These are phyloP conservation scores for Apistogramma diplotaenia DNA, from an alignment of 2,113 vertebrate genomes.

Conservation along the genomic window DNA sequence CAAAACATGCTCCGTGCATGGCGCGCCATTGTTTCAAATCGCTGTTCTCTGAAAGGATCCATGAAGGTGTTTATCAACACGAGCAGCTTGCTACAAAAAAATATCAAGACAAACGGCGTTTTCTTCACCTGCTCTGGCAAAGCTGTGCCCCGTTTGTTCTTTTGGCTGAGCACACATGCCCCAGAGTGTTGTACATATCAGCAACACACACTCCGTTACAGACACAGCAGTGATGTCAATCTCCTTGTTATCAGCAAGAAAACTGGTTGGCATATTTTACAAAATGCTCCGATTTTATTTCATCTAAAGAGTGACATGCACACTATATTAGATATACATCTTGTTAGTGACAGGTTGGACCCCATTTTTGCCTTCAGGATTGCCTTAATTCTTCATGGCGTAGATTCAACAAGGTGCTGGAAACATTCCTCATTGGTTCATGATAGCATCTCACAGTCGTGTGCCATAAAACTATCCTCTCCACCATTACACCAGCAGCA, in stretches of 20 bases:
- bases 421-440: neutral
- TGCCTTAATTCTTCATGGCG: no score
- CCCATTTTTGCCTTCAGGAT: no score
- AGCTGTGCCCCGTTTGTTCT: no score
- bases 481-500: neutral
- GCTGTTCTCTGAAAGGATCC: neutral
- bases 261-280: neutral
- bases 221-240: neutral
- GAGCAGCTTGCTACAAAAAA: neutral
- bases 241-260: neutral
- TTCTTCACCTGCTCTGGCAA: neutral
- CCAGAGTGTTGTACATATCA: no score
- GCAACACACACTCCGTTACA: neutral
- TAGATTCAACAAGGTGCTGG: neutral
- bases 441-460: neutral
- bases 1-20: slow-evolving; percentile 59
- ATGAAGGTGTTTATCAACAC: slow-evolving; percentile 3
- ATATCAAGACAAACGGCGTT: neutral
- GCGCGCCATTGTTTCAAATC: slow-evolving; percentile 58
- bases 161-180: no score
- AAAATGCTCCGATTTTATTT: neutral
- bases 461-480: neutral
- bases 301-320: neutral
- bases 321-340: neutral
- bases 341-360: neutral